Conservation (phyloP, 2,797 vertebrate genomes). For the Pangasius krempfi region DNA sequence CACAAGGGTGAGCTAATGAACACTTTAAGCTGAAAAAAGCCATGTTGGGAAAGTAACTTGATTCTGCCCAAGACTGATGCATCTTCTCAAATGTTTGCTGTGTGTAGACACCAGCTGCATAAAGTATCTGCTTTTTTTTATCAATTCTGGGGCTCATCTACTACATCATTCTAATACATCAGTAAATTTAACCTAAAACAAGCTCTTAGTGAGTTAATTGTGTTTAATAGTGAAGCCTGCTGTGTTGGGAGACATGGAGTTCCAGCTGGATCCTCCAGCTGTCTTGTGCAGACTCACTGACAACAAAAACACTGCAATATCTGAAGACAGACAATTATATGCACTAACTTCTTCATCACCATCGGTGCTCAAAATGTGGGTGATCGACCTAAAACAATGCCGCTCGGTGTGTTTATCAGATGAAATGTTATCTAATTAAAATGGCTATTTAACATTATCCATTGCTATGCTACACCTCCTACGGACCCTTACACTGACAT, state of each 20-base stretch:
- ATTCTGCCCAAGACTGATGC: background rate
- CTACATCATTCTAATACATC: constrained; percentile 1
- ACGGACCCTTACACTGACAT: background rate
- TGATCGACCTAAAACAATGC: background rate
- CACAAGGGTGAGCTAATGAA: background rate
- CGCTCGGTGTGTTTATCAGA: background rate
- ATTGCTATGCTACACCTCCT: constrained; percentile 11
- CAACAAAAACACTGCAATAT: constrained; percentile 3
- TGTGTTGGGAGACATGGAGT: constrained; percentile 22
- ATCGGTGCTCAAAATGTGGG: background rate
- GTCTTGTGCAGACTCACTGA: constrained; percentile 24
- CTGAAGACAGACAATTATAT: background rate
- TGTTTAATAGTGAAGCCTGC: constrained; percentile 44
- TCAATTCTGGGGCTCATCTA: constrained; percentile 7
- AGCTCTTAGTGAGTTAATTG: constrained; percentile 29
- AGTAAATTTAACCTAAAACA: constrained; percentile 36
- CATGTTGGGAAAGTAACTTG: background rate
- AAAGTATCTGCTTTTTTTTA: background rate
- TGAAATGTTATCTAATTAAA: background rate
- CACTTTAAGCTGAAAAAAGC: background rate
- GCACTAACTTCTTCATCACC: background rate
- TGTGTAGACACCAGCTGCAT: background rate
- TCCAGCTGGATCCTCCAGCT: constrained; percentile 26
- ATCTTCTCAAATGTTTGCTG: background rate
- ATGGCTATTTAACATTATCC: background rate